Percentiles rank a stretch among this genome's conserved stretches.
Evolutionary conservation across 2,888 invertebrate species (phyloP).

Genomic region (Chirona hameri): DNA sequence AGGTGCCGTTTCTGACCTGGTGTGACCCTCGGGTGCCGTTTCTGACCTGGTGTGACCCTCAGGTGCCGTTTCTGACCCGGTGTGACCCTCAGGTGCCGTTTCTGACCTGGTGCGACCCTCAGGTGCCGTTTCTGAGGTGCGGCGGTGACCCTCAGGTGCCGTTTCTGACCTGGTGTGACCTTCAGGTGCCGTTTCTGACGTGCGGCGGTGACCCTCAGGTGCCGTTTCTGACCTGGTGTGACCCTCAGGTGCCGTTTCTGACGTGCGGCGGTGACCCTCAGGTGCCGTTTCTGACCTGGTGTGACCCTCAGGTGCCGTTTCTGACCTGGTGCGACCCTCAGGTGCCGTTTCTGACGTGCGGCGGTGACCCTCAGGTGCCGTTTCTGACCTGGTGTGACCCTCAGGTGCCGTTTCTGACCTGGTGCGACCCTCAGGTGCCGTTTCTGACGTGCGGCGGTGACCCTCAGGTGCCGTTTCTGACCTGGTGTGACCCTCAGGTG

Average conservation of each 20-base stretch:
- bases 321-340: no score
- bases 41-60: conserved; percentile 35
- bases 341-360: conserved; percentile 80
- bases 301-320: conserved; percentile 65
- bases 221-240: no score
- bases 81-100: no score
- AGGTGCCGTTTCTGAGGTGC: no score
- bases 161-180: background rate
- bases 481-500: no score
- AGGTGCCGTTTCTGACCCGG: conserved; percentile 89
- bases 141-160: background rate
- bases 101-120: no score
- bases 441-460: conserved; percentile 72
- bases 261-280: background rate
- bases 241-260: no score
- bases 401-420: background rate
- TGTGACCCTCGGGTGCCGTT: background rate
- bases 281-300: background rate
- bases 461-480: no score
- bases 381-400: background rate
- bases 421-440: conserved; percentile 60
- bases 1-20: no score
- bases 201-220: conserved; percentile 63
- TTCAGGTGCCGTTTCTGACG: conserved; percentile 80
- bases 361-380: conserved; percentile 49